phyloP scores from a whole-genome alignment of 2,113 vertebrate genomes.

The Phrynocephalus versicolor region DNA sequence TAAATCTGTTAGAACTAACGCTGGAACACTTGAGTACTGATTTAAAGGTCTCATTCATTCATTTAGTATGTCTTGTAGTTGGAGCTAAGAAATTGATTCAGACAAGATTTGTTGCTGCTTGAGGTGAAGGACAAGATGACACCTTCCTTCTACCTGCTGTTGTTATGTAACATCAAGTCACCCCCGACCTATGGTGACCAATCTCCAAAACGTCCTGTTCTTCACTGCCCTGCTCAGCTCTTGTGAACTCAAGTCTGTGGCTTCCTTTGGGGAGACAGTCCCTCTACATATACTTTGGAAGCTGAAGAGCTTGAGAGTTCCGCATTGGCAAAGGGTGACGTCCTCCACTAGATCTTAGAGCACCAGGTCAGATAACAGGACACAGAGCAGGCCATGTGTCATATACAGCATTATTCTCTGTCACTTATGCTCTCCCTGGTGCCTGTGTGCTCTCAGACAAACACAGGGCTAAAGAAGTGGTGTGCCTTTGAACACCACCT shows the following conservation, averaged over 20 bases:
- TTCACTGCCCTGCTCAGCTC: too few species aligned
- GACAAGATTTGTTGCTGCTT: background rate
- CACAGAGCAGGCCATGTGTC: background rate
- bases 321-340: background rate
- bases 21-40: too few species aligned
- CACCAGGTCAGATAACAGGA: background rate
- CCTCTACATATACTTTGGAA: too few species aligned
- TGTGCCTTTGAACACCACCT: too few species aligned
- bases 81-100: background rate
- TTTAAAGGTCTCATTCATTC: too few species aligned
- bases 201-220: background rate
- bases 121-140: background rate
- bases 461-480: too few species aligned
- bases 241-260: too few species aligned
- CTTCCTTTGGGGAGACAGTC: too few species aligned
- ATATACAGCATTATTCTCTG: background rate
- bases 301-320: background rate
- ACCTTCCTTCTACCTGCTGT: background rate
- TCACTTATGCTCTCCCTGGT: background rate
- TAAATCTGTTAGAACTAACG: too few species aligned
- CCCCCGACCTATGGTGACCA: too few species aligned
- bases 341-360: background rate
- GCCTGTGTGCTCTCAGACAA: background rate
- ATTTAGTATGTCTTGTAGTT: too few species aligned
- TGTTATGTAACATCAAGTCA: background rate